A percentile compares a stretch with the other conserved stretches of the same genome.
Evolutionary conservation across 2,888 invertebrate genomes (phyloP).

Genomic region (Odontocolon sp.): DNA sequence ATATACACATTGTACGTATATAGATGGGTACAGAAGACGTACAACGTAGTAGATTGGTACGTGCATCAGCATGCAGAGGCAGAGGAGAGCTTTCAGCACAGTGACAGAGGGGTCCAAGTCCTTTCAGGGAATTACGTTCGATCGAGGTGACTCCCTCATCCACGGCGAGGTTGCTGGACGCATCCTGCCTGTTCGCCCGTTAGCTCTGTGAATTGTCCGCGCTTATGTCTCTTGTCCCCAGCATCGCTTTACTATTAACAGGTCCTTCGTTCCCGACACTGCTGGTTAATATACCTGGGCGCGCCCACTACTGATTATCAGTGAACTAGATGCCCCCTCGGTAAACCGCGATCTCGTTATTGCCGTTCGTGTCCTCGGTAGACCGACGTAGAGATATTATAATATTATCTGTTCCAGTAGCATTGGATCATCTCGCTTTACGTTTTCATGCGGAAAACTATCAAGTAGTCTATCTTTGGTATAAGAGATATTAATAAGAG

Average conservation of each 20-base stretch:
- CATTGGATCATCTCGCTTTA: background rate
- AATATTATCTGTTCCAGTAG: conserved; percentile 19
- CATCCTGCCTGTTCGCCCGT: conserved; percentile 30
- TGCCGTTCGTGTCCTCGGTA: background rate
- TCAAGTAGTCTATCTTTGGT: background rate
- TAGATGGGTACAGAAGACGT: background rate
- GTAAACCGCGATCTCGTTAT: conserved; percentile 54
- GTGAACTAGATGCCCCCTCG: conserved; percentile 54
- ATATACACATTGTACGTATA: background rate
- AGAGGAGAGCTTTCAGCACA: conserved; percentile 9
- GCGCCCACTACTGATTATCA: conserved; percentile 50
- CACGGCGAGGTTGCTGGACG: conserved; percentile 43
- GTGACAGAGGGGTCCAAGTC: conserved; percentile 58
- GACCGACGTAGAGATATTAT: conserved; percentile 36
- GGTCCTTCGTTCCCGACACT: conserved; percentile 31
- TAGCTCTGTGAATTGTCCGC: conserved; percentile 11
- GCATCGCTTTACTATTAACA: conserved; percentile 18
- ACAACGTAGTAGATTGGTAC: conserved; percentile 11
- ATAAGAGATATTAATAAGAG: conserved; percentile 12
- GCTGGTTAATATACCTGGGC: background rate
- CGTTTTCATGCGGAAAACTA: conserved; percentile 1
- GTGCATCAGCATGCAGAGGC: conserved; percentile 51
- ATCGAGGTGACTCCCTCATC: conserved; percentile 65
- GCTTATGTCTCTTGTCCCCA: conserved; percentile 9
- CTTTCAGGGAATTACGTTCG: conserved; percentile 66